Conservation (phyloP, 2,888 invertebrate species). For the Micropterix aruncella region DNA sequence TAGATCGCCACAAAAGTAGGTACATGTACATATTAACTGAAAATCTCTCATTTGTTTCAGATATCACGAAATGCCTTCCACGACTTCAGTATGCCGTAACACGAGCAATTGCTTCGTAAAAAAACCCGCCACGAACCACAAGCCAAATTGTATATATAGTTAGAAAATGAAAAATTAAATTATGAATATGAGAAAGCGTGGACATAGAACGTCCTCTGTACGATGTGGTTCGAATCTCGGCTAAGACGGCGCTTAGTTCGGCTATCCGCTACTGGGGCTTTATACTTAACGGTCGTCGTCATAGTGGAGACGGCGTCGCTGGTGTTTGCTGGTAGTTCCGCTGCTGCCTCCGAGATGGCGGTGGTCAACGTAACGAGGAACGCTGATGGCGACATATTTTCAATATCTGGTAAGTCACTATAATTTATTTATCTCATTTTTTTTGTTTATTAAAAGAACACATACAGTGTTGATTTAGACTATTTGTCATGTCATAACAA, state of each 20-base stretch:
- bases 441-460: no score
- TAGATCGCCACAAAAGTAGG: no score
- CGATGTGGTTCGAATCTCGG: neutral
- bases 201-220: no score
- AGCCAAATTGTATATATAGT: neutral
- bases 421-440: no score
- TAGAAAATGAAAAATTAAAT: neutral
- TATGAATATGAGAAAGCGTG: neutral
- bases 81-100: no score
- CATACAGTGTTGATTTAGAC: no score
- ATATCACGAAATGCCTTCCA: no score
- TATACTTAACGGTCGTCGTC: neutral
- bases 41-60: no score
- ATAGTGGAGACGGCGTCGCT: constrained; percentile 16
- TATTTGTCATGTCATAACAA: no score
- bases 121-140: no score
- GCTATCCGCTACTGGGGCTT: neutral
- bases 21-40: no score
- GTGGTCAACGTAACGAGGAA: constrained; percentile 40
- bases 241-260: neutral
- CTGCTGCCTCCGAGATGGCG: constrained; percentile 24
- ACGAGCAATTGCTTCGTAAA: no score
- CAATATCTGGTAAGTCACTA: constrained; percentile 40
- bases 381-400: constrained; percentile 45
- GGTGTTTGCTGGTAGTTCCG: constrained; percentile 15